phyloP scores from a whole-genome alignment of 37 sponge, comb jelly and placozoan species.

The Theonella swinhoei region DNA sequence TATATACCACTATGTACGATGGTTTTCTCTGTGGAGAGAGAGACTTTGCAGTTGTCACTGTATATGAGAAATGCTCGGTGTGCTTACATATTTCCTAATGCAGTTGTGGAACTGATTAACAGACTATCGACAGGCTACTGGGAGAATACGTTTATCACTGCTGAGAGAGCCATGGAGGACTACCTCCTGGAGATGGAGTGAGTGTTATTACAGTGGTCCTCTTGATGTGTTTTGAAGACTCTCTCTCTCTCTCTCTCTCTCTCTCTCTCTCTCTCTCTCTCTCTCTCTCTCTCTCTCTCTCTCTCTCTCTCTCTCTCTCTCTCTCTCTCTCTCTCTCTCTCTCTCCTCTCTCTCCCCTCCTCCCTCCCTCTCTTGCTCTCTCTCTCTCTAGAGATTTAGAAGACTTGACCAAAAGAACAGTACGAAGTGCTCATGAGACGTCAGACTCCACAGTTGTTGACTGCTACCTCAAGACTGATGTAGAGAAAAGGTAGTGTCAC shows the following conservation, averaged over 20 bases:
- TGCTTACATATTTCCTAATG: no score
- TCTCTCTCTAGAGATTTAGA: conserved; percentile 66
- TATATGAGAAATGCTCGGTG: no score
- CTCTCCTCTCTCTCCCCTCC: neutral
- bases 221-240: neutral
- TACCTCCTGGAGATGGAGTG: conserved; percentile 80
- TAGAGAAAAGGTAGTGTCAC: conserved; percentile 82
- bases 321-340: neutral
- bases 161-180: conserved; percentile 74
- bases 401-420: conserved; percentile 33
- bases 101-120: neutral
- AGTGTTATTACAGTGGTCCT: no score
- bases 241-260: neutral
- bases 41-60: no score
- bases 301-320: neutral
- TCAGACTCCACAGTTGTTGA: neutral
- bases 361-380: neutral
- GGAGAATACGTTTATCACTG: conserved; percentile 75
- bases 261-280: neutral
- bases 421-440: conserved; percentile 70
- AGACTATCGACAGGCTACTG: conserved; percentile 14
- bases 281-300: neutral
- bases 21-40: no score
- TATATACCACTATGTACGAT: no score
- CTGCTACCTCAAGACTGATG: conserved; percentile 80